phyloP scores from a whole-genome alignment of 2,888 invertebrate species.

The Clepsis dumicolana region DNA sequence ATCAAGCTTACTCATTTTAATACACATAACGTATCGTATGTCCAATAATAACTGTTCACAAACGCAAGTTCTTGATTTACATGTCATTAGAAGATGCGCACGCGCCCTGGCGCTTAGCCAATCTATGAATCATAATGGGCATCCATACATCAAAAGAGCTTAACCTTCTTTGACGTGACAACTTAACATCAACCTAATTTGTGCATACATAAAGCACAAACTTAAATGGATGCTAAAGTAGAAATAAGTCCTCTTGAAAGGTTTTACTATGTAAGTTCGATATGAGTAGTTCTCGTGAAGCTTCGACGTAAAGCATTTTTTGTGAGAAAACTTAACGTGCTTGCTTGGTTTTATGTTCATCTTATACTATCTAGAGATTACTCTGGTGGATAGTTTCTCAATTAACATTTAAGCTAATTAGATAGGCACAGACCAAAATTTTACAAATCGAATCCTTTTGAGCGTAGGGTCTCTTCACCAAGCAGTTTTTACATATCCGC shows the following conservation, averaged over 20 bases:
- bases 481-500: too few relatives aligned
- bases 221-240: not conserved
- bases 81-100: slow-evolving; percentile 9
- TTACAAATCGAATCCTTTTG: too few relatives aligned
- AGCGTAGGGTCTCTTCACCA: too few relatives aligned
- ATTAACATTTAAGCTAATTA: slow-evolving; percentile 8
- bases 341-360: too few relatives aligned
- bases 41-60: slow-evolving; percentile 6
- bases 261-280: not conserved
- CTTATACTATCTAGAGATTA: too few relatives aligned
- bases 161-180: not conserved
- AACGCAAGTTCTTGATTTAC: slow-evolving; percentile 13
- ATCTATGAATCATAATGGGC: slow-evolving; percentile 5
- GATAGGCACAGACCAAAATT: too few relatives aligned
- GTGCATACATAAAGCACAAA: not conserved
- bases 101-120: not conserved
- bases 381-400: not conserved
- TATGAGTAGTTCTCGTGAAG: not conserved
- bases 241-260: not conserved
- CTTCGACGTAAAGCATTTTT: too few relatives aligned
- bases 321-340: too few relatives aligned
- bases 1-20: slow-evolving; percentile 1
- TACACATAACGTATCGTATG: slow-evolving; percentile 6
- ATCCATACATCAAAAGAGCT: not conserved
- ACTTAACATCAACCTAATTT: not conserved